These are phyloP conservation scores for Hemistola chrysoprasaria DNA, from an alignment of 2,888 invertebrate genomes.

Conservation along the genomic window DNA sequence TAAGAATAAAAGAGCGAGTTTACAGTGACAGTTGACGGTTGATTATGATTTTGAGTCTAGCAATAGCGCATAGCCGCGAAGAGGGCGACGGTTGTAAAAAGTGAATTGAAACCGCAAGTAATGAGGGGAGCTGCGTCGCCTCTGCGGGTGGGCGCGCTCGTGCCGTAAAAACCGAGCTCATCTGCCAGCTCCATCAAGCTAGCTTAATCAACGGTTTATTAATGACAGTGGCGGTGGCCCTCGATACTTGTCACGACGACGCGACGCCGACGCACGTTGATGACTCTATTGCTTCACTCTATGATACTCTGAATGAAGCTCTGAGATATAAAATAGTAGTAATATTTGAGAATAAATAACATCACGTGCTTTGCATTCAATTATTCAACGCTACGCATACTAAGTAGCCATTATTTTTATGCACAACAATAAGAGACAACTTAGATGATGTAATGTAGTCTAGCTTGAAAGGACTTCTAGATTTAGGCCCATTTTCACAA, in stretches of 20 bases:
- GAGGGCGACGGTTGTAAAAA: constrained; percentile 75
- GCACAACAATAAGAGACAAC: too few species aligned
- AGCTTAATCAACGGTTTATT: constrained; percentile 73
- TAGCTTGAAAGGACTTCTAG: too few species aligned
- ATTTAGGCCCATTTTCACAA: too few species aligned
- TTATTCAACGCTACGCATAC: too few species aligned
- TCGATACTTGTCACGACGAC: constrained; percentile 36
- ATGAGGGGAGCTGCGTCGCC: constrained; percentile 67
- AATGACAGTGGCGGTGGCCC: constrained; percentile 61
- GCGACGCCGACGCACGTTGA: constrained; percentile 49
- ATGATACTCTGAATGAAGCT: too few species aligned
- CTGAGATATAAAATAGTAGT: too few species aligned
- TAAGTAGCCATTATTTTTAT: too few species aligned
- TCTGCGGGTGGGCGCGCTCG: constrained; percentile 77
- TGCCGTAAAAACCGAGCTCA: constrained; percentile 79
- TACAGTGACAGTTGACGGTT: constrained; percentile 21
- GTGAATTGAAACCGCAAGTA: constrained; percentile 80
- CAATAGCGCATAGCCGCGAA: constrained; percentile 56
- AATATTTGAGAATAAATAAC: too few species aligned
- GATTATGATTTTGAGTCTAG: constrained; percentile 53
- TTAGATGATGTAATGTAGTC: too few species aligned
- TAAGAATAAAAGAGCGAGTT: constrained; percentile 6
- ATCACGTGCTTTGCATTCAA: too few species aligned
- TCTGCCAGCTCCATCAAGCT: constrained; percentile 74
- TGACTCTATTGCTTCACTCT: constrained; percentile 45